A percentile compares a stretch with the other conserved stretches of the same genome.
Evolutionary conservation across 1,140 invertebrate species (phyloP).

Genomic region (Chelonus insularis): DNA sequence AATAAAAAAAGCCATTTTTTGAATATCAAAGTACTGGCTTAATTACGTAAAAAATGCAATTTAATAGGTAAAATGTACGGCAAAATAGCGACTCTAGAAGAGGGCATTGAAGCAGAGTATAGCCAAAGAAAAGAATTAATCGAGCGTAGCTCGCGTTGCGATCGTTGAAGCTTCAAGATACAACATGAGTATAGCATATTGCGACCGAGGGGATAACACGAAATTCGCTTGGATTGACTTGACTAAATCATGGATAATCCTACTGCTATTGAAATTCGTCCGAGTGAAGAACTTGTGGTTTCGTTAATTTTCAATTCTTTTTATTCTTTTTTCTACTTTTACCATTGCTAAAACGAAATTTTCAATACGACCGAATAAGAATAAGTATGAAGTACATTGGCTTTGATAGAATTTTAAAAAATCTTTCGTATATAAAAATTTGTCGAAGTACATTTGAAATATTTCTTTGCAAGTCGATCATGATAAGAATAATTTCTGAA

Average conservation of each 20-base stretch:
- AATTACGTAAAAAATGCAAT: slow-evolving; percentile 10
- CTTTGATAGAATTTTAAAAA: too few species aligned
- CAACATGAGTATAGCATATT: slow-evolving; percentile 4
- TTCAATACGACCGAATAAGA: too few species aligned
- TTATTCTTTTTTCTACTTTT: neutral
- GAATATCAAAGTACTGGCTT: neutral
- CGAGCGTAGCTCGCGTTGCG: slow-evolving; percentile 18
- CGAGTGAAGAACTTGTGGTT: slow-evolving; percentile 7
- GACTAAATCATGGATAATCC: slow-evolving; percentile 24
- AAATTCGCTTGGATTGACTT: slow-evolving; percentile 22
- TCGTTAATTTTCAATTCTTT: slow-evolving; percentile 22
- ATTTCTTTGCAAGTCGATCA: too few species aligned
- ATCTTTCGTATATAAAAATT: too few species aligned
- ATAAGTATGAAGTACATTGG: neutral
- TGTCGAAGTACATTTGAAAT: neutral
- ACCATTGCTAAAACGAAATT: neutral
- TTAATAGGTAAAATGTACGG: slow-evolving; percentile 4
- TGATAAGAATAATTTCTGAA: too few species aligned
- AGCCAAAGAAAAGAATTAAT: slow-evolving; percentile 27
- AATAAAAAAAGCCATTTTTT: neutral
- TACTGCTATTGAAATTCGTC: slow-evolving; percentile 17
- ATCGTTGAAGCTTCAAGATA: slow-evolving; percentile 4
- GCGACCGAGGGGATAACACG: slow-evolving; percentile 5
- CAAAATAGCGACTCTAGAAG: neutral
- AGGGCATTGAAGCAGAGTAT: slow-evolving; percentile 11